These are phyloP conservation scores for Camelus dromedarius DNA, from an alignment of 2,113 vertebrate species.

Conservation along the genomic window DNA sequence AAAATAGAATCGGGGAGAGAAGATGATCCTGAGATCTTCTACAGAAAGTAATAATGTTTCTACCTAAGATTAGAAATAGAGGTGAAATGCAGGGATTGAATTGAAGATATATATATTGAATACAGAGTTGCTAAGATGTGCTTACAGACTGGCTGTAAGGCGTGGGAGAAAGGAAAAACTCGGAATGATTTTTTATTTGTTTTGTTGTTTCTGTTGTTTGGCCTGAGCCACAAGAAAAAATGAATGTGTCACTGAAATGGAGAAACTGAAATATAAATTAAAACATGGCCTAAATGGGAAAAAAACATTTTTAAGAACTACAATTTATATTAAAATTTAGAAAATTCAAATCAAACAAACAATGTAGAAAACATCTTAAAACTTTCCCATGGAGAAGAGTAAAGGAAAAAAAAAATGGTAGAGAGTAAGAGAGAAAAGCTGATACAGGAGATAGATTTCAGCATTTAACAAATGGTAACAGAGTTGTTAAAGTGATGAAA, in stretches of 20 bases:
- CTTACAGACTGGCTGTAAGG: background rate
- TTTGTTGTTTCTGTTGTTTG: background rate
- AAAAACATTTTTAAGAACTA: background rate
- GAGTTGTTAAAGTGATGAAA: background rate
- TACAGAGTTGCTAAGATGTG: background rate
- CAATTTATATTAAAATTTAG: conserved; percentile 2
- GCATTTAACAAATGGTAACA: background rate
- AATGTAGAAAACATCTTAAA: background rate
- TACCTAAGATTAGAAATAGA: background rate
- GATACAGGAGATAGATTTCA: background rate
- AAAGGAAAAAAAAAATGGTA: background rate
- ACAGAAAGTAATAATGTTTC: background rate
- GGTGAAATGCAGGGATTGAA: background rate
- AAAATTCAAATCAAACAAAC: background rate
- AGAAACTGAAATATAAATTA: background rate
- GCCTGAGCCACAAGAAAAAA: background rate
- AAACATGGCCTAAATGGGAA: background rate
- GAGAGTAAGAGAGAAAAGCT: background rate
- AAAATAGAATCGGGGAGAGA: background rate
- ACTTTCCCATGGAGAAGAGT: background rate
- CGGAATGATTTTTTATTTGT: background rate
- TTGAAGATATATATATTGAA: background rate
- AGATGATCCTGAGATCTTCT: background rate
- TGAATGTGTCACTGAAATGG: background rate
- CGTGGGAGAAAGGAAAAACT: background rate